A percentile compares a stretch with the other conserved stretches of the same genome.
These are phyloP conservation scores for Epinephelus cyanopodus DNA, from an alignment of 2,113 vertebrate species.

Conservation along the genomic window DNA sequence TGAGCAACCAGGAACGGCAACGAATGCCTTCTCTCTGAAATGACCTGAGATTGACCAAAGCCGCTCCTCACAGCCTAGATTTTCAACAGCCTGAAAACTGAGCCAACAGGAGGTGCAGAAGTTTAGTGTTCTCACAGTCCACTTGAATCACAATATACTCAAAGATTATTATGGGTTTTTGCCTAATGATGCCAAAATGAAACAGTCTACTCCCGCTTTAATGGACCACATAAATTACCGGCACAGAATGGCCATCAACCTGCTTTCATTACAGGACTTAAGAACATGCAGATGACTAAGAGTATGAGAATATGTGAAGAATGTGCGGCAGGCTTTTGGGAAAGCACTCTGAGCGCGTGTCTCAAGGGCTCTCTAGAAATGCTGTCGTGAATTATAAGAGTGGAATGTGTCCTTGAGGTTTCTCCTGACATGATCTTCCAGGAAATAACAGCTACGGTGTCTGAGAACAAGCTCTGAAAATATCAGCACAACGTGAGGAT, in stretches of 20 bases:
- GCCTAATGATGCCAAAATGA: too few species aligned
- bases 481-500: not conserved
- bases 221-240: not conserved
- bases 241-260: not conserved
- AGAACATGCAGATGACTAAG: not conserved
- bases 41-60: too few species aligned
- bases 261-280: constrained; percentile 9
- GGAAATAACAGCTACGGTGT: constrained; percentile 22
- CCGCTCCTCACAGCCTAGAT: too few species aligned
- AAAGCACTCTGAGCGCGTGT: constrained; percentile 22
- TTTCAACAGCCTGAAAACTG: too few species aligned
- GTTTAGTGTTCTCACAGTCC: too few species aligned
- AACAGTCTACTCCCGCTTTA: not conserved
- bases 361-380: constrained; percentile 63
- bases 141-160: too few species aligned
- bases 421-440: constrained; percentile 51
- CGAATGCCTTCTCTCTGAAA: too few species aligned
- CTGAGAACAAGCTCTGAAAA: constrained; percentile 14
- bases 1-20: too few species aligned
- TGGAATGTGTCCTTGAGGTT: constrained; percentile 48
- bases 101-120: too few species aligned
- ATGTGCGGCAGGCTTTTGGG: constrained; percentile 32
- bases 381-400: constrained; percentile 39
- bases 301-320: constrained; percentile 19
- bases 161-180: too few species aligned